phyloP scores from a whole-genome alignment of 2,888 invertebrate species.

The Arrhopalites spinosus region DNA sequence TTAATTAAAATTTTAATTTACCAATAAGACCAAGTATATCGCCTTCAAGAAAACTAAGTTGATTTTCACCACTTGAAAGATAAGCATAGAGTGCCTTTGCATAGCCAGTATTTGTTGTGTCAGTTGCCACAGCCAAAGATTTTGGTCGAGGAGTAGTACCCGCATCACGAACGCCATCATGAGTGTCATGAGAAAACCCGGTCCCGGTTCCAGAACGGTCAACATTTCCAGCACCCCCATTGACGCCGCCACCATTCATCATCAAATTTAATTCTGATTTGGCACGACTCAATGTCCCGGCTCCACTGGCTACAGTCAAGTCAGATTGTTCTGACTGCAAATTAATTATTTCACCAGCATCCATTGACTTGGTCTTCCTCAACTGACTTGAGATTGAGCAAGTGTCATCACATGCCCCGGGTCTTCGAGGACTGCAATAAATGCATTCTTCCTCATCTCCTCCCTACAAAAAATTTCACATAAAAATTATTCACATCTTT shows the following conservation, averaged over 20 bases:
- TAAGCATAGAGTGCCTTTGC: slow-evolving; percentile 88
- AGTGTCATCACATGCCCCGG: slow-evolving; percentile 66
- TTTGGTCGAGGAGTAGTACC: slow-evolving; percentile 57
- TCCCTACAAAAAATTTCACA: slow-evolving; percentile 64
- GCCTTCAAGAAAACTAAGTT: slow-evolving; percentile 88
- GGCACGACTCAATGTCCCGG: slow-evolving; percentile 64
- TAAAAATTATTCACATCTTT: neutral
- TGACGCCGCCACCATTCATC: slow-evolving; percentile 39
- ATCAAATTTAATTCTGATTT: slow-evolving; percentile 85
- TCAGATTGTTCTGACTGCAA: slow-evolving; percentile 44
- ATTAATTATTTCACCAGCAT: slow-evolving; percentile 67
- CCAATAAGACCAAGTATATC: slow-evolving; percentile 84
- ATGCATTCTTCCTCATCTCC: slow-evolving; percentile 74
- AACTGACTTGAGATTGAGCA: slow-evolving; percentile 79
- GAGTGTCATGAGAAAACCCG: slow-evolving; percentile 6
- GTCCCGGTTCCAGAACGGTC: neutral
- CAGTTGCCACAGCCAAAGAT: slow-evolving; percentile 62
- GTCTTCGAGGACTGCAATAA: slow-evolving; percentile 68
- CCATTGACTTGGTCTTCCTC: slow-evolving; percentile 85
- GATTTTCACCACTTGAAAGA: slow-evolving; percentile 85
- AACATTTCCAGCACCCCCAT: slow-evolving; percentile 22
- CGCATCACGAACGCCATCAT: neutral
- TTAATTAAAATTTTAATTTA: no score
- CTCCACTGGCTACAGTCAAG: slow-evolving; percentile 39
- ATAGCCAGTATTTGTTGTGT: slow-evolving; percentile 69